Base-by-base conservation (phyloP, 2,113 vertebrate genomes). In the Carassius gibelio region DNA sequence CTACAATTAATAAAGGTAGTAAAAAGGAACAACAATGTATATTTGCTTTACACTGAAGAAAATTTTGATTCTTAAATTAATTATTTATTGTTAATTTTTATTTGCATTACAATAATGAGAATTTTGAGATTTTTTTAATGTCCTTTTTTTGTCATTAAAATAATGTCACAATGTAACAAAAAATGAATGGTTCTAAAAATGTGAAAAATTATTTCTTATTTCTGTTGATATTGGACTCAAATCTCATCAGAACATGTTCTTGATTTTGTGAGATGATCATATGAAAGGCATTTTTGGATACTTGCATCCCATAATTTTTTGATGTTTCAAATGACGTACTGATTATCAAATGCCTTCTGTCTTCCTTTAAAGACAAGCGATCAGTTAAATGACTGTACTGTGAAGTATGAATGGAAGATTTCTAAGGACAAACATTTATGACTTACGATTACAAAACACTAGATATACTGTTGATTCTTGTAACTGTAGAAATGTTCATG, bases 291-390 rank as follows among this genome's bases (percentile, higher is more conserved):
- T 59, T 79, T 34, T 21, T 62, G 14, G 57, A 62, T 80, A 26
- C 36, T 15, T 80, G 42, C 71, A 23, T 26, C 10, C 17, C 36
- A 80, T 80, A 6, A 15, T 19, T 64, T 10, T 10, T 4, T 19
- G 36, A 80, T 17, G 77, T 79, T 79, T 79, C 55, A 79, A 62
- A 79, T 61, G 2, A 61, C 61, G 7, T 26, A 55, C 50, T 76
- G 50, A 76, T 55, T 76, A 76, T 34, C 75, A 76, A 76, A 76
- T 76, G 48, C 75, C 50, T 76, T 76, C 26, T 5, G 15, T 76
- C 23, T 55, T 76, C 50, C 11, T 75, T 75, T 8, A 50, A 75
- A 75, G 42, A 50, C 42, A 48, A 75, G 42, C 5, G 1, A 14
- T 34, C 50, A 64, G n/a, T 48, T 26, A 64, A 14, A 62, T 0